Base-by-base conservation (phyloP, 2,888 invertebrate species). In the Orchestes rusci region DNA sequence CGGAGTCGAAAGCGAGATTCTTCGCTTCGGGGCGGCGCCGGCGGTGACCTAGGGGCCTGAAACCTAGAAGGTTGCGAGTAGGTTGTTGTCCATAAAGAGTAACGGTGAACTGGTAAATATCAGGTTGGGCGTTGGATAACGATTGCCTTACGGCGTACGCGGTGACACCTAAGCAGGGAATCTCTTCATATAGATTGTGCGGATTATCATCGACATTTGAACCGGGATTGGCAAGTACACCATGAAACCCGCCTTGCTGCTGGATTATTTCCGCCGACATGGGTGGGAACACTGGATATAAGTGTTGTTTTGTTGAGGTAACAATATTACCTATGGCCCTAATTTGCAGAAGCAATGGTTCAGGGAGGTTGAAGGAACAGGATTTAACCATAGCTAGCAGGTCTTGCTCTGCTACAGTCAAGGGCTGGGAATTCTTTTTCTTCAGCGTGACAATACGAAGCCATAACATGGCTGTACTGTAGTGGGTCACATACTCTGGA, bases 401-500 rank as follows among this genome's bases (percentile, higher is more conserved):
- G 16, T 46, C 46, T 3, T 34, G 40, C 19, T 48, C 48, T 17
- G 13, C 35, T 2, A 28, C 27, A 19, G 46, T 43, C 3, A 50
- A 19, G 12, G 47, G 20, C 27, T 50, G 50, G 10, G 46, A 43
- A 19, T 42, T 50, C 23, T 29, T 37, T 27, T 48, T 13, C 23
- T 50, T 48, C 10, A 50, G 31, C 15, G n/a, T n/a, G n/a, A n/a
- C n/a, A n/a, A n/a, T n/a, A n/a, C 49, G 16, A 8, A 49, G 29
- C 49, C 49, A 49, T 12, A 48, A n/a, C 37, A 48, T 36, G 17
- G 46, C 45, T 5, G 49, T 49, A 8, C 29, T n/a, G 35, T 49
- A 49, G 34, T 49, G 43, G 15, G 17, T 29, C 2, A 38, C 10
- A 17, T 43, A 48, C 33, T 49, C 46, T 2, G 46, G 46, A 12